Evolutionary conservation across 2,113 vertebrate species (phyloP), one percentile per base, ranked within the genome.

Genomic region (Pseudorhombus dupliciocellatus): DNA sequence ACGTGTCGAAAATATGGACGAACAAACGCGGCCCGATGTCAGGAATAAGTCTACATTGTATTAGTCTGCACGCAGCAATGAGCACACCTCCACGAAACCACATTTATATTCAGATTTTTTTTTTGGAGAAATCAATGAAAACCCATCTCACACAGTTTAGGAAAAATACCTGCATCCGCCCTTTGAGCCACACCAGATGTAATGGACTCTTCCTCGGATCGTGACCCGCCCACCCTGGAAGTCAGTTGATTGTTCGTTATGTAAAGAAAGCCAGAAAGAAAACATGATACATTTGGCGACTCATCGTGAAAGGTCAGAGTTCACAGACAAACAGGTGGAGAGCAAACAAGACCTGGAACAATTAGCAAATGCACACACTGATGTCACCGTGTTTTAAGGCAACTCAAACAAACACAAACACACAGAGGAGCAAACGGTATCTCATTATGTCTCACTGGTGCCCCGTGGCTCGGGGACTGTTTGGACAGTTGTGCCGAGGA

Each of bases 401-500:
- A 58, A 24, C 58, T 10, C 59, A 5, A 22, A 11, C 37, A 56
- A 25, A 59, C 21, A 70, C n/a, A n/a, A 21, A 50, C 28, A 34
- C 51, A 44, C 20, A 58, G 1, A 54, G 25, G 65, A 54, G 56
- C 61, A 66, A 77, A 77, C 24, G 42, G 50, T 28, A 30, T 66
- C 75, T 82, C 76, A 86, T 84, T 86, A 78, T 66, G 58, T 50
- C 66, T 63, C 42, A 22, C 66, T 14, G 21, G 52, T 42, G 72
- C 60, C 83, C 73, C 75, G 75, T 60, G 67, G 87, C 69, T 24
- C 42, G 14, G 54, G 24, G 77, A 70, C 67, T 83, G 54, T 78
- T 86, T 78, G 71, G 31, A 89, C 72, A 73, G 66, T 75, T 70
- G 76, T 86, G 70, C 50, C 14, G 65, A 76, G 54, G 65, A 88